A percentile compares a stretch with the other conserved stretches of the same genome.
These are phyloP conservation scores for Indri indri DNA, from an alignment of 2,113 vertebrate genomes.

Conservation along the genomic window DNA sequence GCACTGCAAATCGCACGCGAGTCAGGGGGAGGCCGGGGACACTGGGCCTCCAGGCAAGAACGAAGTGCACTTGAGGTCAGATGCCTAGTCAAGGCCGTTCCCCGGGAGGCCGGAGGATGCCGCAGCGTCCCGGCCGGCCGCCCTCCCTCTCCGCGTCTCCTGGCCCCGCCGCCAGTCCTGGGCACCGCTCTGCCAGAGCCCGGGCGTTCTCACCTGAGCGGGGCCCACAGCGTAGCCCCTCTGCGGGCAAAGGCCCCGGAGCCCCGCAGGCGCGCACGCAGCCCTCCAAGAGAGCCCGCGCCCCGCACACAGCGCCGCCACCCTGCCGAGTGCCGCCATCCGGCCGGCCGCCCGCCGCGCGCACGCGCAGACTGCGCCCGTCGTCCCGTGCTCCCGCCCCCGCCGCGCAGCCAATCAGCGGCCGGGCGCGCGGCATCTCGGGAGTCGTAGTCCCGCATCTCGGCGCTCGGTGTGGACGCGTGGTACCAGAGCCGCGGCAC, in stretches of 20 bases:
- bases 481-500: accelerated
- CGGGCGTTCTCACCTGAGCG: conserved; percentile 48
- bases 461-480: too few species aligned
- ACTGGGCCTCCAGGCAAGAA: neutral
- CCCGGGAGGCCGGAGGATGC: neutral
- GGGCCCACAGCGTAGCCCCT: conserved; percentile 3
- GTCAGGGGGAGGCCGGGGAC: neutral
- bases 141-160: neutral
- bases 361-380: neutral
- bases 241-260: neutral
- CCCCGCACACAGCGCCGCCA: neutral
- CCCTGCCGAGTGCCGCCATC: neutral
- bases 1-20: neutral
- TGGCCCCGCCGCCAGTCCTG: neutral
- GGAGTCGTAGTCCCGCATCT: conserved; percentile 12
- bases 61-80: neutral
- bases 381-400: neutral
- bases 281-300: neutral
- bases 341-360: neutral
- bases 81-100: neutral
- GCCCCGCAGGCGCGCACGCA: neutral
- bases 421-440: neutral
- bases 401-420: neutral
- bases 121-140: neutral
- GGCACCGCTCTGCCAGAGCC: neutral